Evolutionary conservation across 2,113 vertebrate species (phyloP).

Genomic region (Chlorocebus sabaeus): DNA sequence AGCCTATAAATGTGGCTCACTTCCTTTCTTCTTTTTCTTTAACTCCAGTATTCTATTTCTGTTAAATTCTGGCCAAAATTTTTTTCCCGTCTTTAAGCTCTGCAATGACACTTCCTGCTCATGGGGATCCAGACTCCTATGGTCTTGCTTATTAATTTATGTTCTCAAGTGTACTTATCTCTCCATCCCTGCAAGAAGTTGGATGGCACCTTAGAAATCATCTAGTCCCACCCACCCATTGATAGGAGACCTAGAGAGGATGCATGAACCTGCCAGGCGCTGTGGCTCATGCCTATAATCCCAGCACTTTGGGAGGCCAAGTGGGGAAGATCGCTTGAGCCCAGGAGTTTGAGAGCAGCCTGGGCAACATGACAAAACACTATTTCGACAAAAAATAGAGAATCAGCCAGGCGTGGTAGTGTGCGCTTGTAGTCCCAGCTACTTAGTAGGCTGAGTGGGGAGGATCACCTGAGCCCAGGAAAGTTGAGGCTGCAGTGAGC

Average conservation of each 20-base stretch:
- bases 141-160: neutral
- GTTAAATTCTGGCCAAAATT: neutral
- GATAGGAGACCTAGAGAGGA: neutral
- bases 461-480: too few relatives aligned
- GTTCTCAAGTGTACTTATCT: neutral
- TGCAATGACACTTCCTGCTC: neutral
- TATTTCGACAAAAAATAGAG: too few relatives aligned
- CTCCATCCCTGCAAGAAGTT: neutral
- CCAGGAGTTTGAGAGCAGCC: too few relatives aligned
- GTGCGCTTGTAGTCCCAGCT: too few relatives aligned
- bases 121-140: neutral
- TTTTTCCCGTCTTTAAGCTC: neutral
- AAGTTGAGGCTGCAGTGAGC: too few relatives aligned
- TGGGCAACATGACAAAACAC: too few relatives aligned
- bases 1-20: constrained; percentile 15
- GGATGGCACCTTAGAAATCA: neutral
- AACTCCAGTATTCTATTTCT: constrained; percentile 15
- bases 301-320: too few relatives aligned
- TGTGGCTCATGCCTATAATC: too few relatives aligned
- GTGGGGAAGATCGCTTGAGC: too few relatives aligned
- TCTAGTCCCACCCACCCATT: neutral
- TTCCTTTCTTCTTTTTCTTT: constrained; percentile 2
- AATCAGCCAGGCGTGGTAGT: too few relatives aligned
- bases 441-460: too few relatives aligned
- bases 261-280: too few relatives aligned